Evolutionary conservation across 2,113 vertebrate genomes (phyloP), one percentile per base, ranked within the genome.

Genomic region (Mustela nigripes): DNA sequence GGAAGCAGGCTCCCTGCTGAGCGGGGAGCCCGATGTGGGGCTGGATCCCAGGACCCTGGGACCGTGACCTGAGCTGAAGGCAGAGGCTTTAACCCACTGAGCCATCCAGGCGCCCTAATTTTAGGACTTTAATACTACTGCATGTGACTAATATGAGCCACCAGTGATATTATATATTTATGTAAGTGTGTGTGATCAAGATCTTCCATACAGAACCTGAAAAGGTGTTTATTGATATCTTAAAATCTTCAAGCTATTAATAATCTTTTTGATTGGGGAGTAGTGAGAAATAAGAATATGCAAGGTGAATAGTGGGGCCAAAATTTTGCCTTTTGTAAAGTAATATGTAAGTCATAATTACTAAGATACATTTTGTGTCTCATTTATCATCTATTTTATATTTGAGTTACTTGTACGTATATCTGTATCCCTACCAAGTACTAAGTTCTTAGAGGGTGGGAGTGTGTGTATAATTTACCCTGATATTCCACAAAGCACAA

Each of bases 301-400:
- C n/a, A 80, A 91, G 36, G 26, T 87, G 11, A 93, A 24, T 7
- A 91, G 3, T 62, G n/a, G 84, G 50, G 36, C 31, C 74, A 67
- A 89, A 92, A 39, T 58, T 96, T 87, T 94, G 16, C 9, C 21
- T 89, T 92, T 71, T 84, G 21, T 42, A 36, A 63, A 89, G 50
- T 80, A 86, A 36, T 58, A 74, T 33, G 1, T 56, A 73, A 31
- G 45, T 91, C 15, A 90, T 88, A 50, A 80, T 91, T n/a, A 26
- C 42, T 39, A 76, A 80, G 31, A 48, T 76, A 53, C 81, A 48
- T 69, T 69, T 31, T 95, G 24, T 36, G 19, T 83, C 16, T 74
- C 26, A 73, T 7, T 69, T 89, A 63, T 28, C 9, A 53, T 87
- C 28, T 79, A 79, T 1, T 26, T 88, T 92, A 58, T 89, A 67